Conservation (phyloP, 1,140 invertebrate species). For the Dreissena polymorpha region DNA sequence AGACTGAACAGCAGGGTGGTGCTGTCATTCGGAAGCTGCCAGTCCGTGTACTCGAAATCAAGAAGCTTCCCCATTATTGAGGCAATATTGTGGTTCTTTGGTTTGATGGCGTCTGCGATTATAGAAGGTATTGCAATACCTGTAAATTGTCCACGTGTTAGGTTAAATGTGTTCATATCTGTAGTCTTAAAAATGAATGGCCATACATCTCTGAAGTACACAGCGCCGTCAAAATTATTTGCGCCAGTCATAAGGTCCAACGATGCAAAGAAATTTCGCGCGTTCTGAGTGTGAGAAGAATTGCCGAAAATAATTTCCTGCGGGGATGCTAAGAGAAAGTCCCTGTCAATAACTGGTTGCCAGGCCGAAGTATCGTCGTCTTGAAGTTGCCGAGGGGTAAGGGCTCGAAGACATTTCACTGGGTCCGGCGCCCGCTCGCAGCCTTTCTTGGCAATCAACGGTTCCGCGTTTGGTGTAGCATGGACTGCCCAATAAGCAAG, state of each 20-base stretch:
- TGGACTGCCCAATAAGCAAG: conserved; percentile 6
- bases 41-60: conserved; percentile 16
- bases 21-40: conserved; percentile 8
- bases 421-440: neutral
- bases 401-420: neutral
- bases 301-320: conserved; percentile 1
- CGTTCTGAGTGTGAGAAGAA: neutral
- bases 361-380: neutral
- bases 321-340: conserved; percentile 35
- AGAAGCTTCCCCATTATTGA: neutral
- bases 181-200: neutral
- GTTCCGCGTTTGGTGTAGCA: neutral
- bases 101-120: neutral
- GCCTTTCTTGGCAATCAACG: conserved; percentile 4
- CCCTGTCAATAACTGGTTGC: conserved; percentile 38
- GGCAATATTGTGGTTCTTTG: conserved; percentile 5
- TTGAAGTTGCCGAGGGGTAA: neutral
- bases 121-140: conserved; percentile 1
- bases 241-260: conserved; percentile 54
- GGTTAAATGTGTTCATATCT: conserved; percentile 3
- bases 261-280: conserved; percentile 36
- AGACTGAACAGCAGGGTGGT: neutral
- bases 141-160: conserved; percentile 10
- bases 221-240: conserved; percentile 38
- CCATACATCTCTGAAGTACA: conserved; percentile 7